phyloP scores from a whole-genome alignment of 2,113 vertebrate genomes.

The Rhinogobius similis region DNA sequence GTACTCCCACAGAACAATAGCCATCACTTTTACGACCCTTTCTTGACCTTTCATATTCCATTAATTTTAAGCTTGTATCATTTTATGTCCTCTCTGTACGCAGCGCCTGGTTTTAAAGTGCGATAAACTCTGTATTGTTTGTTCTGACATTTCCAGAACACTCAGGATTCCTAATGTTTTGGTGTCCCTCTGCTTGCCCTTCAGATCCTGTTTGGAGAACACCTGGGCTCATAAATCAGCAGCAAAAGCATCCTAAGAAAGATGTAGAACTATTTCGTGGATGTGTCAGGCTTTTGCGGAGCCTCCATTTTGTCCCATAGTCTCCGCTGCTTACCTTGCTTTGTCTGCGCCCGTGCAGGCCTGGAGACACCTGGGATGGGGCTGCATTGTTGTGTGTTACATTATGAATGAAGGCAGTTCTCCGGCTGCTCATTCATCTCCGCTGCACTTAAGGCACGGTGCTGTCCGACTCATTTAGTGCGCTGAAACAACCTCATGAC shows the following conservation, averaged over 20 bases:
- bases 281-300: not conserved
- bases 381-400: slow-evolving; percentile 54
- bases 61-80: slow-evolving; percentile 18
- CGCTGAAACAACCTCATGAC: slow-evolving; percentile 23
- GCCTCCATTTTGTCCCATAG: slow-evolving; percentile 3
- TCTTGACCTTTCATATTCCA: slow-evolving; percentile 2
- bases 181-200: slow-evolving; percentile 14
- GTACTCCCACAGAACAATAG: not conserved
- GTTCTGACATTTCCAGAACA: slow-evolving; percentile 46
- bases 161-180: slow-evolving; percentile 1
- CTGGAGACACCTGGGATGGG: slow-evolving; percentile 41
- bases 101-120: slow-evolving; percentile 28
- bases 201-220: slow-evolving; percentile 34
- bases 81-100: not conserved
- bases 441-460: slow-evolving; percentile 39
- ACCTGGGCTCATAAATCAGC: slow-evolving; percentile 44
- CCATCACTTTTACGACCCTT: not conserved
- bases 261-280: not conserved
- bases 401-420: slow-evolving; percentile 70
- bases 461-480: slow-evolving; percentile 44
- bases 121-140: slow-evolving; percentile 32
- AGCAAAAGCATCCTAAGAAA: slow-evolving; percentile 13
- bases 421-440: slow-evolving; percentile 63
- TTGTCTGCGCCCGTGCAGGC: slow-evolving; percentile 11
- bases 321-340: slow-evolving; percentile 4